Evolutionary conservation across 1,140 invertebrate species (phyloP).

Genomic region (Solen grandis): DNA sequence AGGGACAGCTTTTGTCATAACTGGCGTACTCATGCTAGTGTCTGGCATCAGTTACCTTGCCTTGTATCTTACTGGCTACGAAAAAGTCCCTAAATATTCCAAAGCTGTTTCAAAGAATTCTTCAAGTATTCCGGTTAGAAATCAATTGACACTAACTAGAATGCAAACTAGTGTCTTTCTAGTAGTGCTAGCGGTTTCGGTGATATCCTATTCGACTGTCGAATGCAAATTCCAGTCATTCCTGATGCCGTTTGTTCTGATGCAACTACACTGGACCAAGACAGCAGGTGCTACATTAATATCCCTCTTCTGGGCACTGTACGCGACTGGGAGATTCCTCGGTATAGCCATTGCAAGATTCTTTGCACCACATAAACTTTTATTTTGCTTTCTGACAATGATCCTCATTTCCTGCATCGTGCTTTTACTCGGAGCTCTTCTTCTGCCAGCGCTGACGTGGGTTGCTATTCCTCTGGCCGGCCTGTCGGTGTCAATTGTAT

Average conservation of each 20-base stretch:
- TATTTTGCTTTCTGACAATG: slow-evolving; percentile 4
- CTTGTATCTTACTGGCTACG: slow-evolving; percentile 4
- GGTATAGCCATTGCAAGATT: slow-evolving; percentile 40
- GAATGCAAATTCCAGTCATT: slow-evolving; percentile 52
- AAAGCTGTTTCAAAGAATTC: too few relatives aligned
- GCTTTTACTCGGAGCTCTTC: slow-evolving; percentile 20
- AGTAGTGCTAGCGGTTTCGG: slow-evolving; percentile 25
- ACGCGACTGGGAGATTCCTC: slow-evolving; percentile 38
- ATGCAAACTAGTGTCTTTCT: slow-evolving; percentile 13
- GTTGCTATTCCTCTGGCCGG: slow-evolving; percentile 34
- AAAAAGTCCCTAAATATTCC: slow-evolving; percentile 6
- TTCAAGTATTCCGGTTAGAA: neutral
- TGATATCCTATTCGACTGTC: slow-evolving; percentile 9
- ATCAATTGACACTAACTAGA: slow-evolving; percentile 2
- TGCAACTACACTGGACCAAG: slow-evolving; percentile 59
- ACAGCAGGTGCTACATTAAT: slow-evolving; percentile 37
- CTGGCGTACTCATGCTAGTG: slow-evolving; percentile 32
- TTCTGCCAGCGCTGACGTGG: slow-evolving; percentile 33
- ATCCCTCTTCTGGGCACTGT: slow-evolving; percentile 50
- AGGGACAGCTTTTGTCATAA: slow-evolving; percentile 37
- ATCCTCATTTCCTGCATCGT: slow-evolving; percentile 24
- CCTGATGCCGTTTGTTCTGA: too few relatives aligned
- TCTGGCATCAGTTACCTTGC: slow-evolving; percentile 19
- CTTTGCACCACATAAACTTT: slow-evolving; percentile 2
- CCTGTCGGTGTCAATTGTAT: slow-evolving; percentile 36